These are phyloP conservation scores for Agrypnia vestita DNA, from an alignment of 1,140 invertebrate genomes.

Conservation along the genomic window DNA sequence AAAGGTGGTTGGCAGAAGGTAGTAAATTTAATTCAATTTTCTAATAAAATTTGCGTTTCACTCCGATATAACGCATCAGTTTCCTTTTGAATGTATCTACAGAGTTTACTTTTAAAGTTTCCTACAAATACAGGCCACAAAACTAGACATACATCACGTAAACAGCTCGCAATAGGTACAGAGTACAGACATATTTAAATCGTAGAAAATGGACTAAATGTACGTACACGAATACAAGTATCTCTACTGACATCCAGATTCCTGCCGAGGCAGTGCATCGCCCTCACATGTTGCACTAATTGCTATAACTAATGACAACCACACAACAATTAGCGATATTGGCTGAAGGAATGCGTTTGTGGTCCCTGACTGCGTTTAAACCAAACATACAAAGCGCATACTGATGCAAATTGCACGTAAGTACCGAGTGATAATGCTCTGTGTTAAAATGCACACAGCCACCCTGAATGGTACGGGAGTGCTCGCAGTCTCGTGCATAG, in stretches of 20 bases:
- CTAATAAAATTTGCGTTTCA: no score
- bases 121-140: no score
- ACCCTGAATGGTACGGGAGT: neutral
- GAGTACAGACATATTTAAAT: no score
- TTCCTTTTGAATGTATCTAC: no score
- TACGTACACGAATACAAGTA: neutral
- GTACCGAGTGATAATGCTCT: neutral
- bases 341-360: constrained; percentile 55
- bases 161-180: no score
- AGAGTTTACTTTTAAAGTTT: no score
- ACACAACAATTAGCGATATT: constrained; percentile 59
- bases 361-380: constrained; percentile 50
- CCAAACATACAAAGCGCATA: constrained; percentile 28
- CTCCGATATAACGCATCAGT: no score
- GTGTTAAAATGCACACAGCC: constrained; percentile 30
- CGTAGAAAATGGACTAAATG: no score
- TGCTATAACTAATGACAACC: constrained; percentile 57
- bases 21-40: no score
- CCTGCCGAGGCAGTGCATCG: neutral
- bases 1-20: no score
- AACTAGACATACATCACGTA: no score
- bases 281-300: constrained; percentile 50
- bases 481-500: neutral
- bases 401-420: neutral
- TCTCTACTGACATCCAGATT: neutral